Evolutionary conservation across 2,113 vertebrate species (phyloP).

Genomic region (Scomber japonicus): DNA sequence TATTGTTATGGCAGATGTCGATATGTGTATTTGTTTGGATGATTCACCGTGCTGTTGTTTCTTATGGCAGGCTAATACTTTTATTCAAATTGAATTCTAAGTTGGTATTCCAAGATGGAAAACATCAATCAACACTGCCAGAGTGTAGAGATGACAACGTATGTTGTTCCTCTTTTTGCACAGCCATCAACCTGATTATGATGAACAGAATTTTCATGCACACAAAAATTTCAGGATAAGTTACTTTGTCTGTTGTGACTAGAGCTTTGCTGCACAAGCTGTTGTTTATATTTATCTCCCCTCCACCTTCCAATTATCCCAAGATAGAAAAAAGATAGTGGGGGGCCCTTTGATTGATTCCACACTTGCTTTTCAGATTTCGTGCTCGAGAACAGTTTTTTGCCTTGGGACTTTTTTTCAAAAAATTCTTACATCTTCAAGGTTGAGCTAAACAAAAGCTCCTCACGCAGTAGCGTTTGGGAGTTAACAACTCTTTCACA

Average conservation of each 20-base stretch:
- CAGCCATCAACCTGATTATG: not conserved
- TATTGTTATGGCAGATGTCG: constrained; percentile 1
- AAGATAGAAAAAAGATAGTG: constrained; percentile 19
- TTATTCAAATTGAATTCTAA: not conserved
- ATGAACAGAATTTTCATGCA: not conserved
- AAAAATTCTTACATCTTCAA: constrained; percentile 52
- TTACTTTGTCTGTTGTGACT: constrained; percentile 31
- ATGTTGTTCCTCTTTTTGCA: not conserved
- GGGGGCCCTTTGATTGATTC: constrained; percentile 45
- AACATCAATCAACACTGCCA: not conserved
- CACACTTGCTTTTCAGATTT: constrained; percentile 54
- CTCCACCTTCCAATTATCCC: constrained; percentile 54
- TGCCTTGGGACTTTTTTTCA: constrained; percentile 46
- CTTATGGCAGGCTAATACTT: not conserved
- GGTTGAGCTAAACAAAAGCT: constrained; percentile 51
- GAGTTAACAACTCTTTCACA: constrained; percentile 43
- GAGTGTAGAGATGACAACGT: not conserved
- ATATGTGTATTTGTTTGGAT: constrained; percentile 8
- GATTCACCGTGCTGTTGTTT: not conserved
- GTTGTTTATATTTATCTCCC: constrained; percentile 58
- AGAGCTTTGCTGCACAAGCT: constrained; percentile 4
- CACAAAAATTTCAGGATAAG: constrained; percentile 1
- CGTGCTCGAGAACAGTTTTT: constrained; percentile 50
- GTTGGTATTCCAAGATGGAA: not conserved
- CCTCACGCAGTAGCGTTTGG: constrained; percentile 19